phyloP scores from a whole-genome alignment of 2,797 vertebrate genomes.

The Gadopsis bispinosus region DNA sequence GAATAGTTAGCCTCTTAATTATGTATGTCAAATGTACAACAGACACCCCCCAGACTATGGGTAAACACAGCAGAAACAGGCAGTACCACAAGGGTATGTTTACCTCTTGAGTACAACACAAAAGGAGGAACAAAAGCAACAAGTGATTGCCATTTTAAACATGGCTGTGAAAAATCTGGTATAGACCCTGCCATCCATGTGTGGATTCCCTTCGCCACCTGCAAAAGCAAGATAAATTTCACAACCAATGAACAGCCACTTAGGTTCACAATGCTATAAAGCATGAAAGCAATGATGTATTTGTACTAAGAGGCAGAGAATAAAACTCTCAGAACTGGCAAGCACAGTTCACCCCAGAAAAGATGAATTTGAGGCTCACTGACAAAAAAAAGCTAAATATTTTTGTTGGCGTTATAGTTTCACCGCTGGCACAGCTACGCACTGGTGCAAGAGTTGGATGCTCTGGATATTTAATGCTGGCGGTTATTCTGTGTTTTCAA shows the following conservation, averaged over 20 bases:
- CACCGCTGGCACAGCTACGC: constrained; percentile 22
- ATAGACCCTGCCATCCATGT: constrained; percentile 46
- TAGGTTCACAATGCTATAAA: constrained; percentile 63
- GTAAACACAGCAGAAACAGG: constrained; percentile 43
- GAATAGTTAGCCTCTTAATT: constrained; percentile 55
- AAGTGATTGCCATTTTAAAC: constrained; percentile 68
- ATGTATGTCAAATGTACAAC: constrained; percentile 44
- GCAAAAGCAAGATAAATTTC: constrained; percentile 76
- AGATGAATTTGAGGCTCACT: constrained; percentile 57
- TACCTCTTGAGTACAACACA: constrained; percentile 55
- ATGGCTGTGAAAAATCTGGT: constrained; percentile 50
- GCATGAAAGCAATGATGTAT: constrained; percentile 72
- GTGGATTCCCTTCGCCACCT: constrained; percentile 67
- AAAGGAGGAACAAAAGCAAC: constrained; percentile 54
- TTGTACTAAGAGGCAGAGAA: constrained; percentile 54
- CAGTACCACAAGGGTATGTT: constrained; percentile 38
- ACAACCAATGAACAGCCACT: constrained; percentile 63
- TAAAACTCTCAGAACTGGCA: constrained; percentile 53
- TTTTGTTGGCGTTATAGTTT: constrained; percentile 35
- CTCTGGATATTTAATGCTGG: constrained; percentile 45
- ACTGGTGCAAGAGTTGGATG: constrained; percentile 32
- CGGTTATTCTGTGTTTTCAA: constrained; percentile 49
- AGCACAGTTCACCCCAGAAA: constrained; percentile 54
- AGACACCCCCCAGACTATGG: constrained; percentile 10
- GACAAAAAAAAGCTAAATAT: constrained; percentile 27